Percentiles rank a stretch among this genome's conserved stretches.
These are phyloP conservation scores for Molorchus minor DNA, from an alignment of 2,888 invertebrate genomes.

Conservation along the genomic window DNA sequence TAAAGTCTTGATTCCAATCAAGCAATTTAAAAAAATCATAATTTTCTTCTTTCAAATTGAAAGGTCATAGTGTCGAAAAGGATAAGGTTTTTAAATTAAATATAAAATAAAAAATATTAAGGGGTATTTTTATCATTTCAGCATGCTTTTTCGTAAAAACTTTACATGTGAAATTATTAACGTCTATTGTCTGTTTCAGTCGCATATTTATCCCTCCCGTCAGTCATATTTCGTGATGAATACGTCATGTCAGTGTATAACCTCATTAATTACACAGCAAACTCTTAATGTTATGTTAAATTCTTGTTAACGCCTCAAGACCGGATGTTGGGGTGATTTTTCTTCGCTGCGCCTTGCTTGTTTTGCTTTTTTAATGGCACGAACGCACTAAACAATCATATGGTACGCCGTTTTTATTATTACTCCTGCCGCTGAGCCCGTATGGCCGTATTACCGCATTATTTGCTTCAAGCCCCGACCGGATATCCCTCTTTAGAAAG, in stretches of 20 bases:
- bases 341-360: conserved; percentile 30
- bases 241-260: conserved; percentile 25
- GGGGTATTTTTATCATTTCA: too few relatives aligned
- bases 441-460: conserved; percentile 35
- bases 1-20: too few relatives aligned
- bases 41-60: too few relatives aligned
- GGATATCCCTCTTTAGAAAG: conserved; percentile 47
- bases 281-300: conserved; percentile 42
- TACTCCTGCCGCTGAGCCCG: conserved; percentile 32
- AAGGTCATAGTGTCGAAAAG: too few relatives aligned
- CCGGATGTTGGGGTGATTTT: conserved; percentile 45
- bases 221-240: too few relatives aligned
- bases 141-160: too few relatives aligned
- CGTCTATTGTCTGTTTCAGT: too few relatives aligned
- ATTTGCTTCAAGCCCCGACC: conserved; percentile 36
- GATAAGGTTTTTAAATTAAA: too few relatives aligned
- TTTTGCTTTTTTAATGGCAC: conserved; percentile 43
- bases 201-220: too few relatives aligned
- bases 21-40: too few relatives aligned
- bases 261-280: conserved; percentile 36
- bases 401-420: conserved; percentile 35
- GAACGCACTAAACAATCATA: conserved; percentile 40
- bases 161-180: too few relatives aligned
- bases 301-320: conserved; percentile 39
- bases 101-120: too few relatives aligned